A percentile compares a stretch with the other conserved stretches of the same genome.
phyloP scores from a whole-genome alignment of 2,888 invertebrate species.

The Eupithecia abbreviata region DNA sequence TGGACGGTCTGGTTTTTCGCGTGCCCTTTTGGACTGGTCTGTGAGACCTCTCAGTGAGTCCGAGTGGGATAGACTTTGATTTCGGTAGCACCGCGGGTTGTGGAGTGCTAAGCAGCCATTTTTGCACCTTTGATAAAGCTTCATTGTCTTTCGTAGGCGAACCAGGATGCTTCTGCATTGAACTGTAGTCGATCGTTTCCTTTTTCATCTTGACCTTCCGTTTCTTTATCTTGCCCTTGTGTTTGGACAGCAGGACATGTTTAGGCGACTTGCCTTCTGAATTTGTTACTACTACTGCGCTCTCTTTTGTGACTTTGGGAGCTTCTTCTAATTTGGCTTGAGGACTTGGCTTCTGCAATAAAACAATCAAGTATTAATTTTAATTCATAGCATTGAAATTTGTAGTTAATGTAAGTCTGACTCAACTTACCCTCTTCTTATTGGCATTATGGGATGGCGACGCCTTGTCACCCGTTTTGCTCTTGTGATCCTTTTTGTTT shows the following conservation, averaged over 20 bases:
- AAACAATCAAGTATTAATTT: conserved; percentile 18
- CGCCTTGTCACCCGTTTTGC: conserved; percentile 71
- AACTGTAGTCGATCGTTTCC: conserved; percentile 92
- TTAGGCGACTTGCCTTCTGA: conserved; percentile 83
- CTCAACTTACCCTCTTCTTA: conserved; percentile 75
- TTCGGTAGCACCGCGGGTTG: conserved; percentile 87
- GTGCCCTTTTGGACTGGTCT: conserved; percentile 81
- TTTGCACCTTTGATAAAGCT: conserved; percentile 90
- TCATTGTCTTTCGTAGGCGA: conserved; percentile 83
- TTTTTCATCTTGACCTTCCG: conserved; percentile 85
- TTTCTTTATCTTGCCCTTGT: conserved; percentile 78
- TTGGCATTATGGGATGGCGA: conserved; percentile 75
- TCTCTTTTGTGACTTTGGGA: conserved; percentile 74
- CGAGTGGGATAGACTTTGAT: conserved; percentile 92
- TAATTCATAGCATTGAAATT: background rate
- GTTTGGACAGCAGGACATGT: conserved; percentile 79
- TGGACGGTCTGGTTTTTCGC: conserved; percentile 83
- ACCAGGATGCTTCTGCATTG: conserved; percentile 85
- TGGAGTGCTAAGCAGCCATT: conserved; percentile 91
- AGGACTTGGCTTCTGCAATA: conserved; percentile 69
- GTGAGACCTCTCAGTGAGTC: conserved; percentile 83
- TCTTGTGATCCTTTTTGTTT: conserved; percentile 78
- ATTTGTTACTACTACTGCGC: conserved; percentile 71
- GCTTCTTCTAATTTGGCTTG: conserved; percentile 68
- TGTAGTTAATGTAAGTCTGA: background rate